These are phyloP conservation scores for Psylliodes chrysocephalus DNA, from an alignment of 2,888 invertebrate species.

Conservation along the genomic window DNA sequence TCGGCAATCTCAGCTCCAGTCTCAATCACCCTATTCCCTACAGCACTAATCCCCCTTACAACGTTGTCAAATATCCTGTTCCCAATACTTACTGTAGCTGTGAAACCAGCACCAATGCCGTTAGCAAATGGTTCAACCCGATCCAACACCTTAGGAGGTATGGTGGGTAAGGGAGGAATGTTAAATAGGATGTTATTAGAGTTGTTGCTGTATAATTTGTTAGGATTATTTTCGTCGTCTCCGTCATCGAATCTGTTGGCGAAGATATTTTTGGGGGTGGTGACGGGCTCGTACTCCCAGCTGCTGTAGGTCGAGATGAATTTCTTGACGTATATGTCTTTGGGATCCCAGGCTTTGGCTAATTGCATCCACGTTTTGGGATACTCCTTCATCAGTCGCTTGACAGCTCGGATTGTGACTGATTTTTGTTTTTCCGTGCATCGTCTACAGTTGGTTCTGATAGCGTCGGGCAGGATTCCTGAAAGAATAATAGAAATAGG, in stretches of 20 bases:
- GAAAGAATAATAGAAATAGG: constrained; percentile 44
- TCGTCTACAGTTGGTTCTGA: constrained; percentile 72
- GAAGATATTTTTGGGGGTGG: constrained; percentile 17
- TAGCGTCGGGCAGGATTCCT: constrained; percentile 78
- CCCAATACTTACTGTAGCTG: constrained; percentile 57
- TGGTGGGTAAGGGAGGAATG: constrained; percentile 27
- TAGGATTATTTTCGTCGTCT: neutral
- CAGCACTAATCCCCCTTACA: constrained; percentile 51
- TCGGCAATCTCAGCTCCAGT: constrained; percentile 60
- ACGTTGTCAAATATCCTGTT: constrained; percentile 49
- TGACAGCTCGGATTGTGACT: constrained; percentile 73
- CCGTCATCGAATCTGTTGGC: constrained; percentile 35
- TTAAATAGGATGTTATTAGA: constrained; percentile 32
- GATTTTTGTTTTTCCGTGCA: constrained; percentile 76
- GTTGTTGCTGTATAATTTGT: neutral
- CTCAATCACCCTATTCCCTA: constrained; percentile 56
- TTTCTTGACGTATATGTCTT: constrained; percentile 69
- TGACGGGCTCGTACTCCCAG: constrained; percentile 9
- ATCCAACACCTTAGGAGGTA: neutral
- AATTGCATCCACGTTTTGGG: constrained; percentile 76
- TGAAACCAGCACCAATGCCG: constrained; percentile 48
- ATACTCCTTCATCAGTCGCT: constrained; percentile 72
- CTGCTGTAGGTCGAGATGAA: constrained; percentile 60
- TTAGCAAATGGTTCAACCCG: constrained; percentile 39
- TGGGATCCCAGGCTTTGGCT: constrained; percentile 75